Base-by-base conservation (phyloP, 2,113 vertebrate genomes). In the Eulemur rufifrons region DNA sequence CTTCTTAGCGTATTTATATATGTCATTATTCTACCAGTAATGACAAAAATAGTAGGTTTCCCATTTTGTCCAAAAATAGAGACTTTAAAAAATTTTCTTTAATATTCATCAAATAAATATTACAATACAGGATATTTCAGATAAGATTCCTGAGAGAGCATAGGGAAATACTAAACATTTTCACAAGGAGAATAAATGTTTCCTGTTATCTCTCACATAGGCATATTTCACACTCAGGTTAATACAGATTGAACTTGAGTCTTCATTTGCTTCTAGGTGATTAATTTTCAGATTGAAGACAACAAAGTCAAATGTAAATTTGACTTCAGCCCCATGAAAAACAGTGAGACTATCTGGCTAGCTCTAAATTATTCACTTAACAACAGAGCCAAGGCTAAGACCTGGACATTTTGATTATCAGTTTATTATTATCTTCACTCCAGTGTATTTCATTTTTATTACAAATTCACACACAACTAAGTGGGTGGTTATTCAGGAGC, bases 251-350 rank as follows among this genome's bases (percentile, higher is more conserved):
- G 21, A 74, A 12, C 15, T 71, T 47, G 18, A 52, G 27, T 92
- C n/a, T 71, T 95, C 32, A 74, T 71, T 78, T 95, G 47, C 6
- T 92, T 94, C 20, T 17, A 92, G 39, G 14, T 81, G 81, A 84
- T 63, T 92, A 71, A n/a, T 12, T 71, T 88, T 95, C 11, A 68
- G 12, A 82, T 27, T n/a, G 32, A 86, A 86, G 47, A 91, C 21
- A 94, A 86, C 23, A 84, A 66, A 90, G 29, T 12, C 18, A 50
- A 73, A 63, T 56, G 21, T 14, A 88, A 77, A 93, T 64, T n/a
- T 86, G 37, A 90, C 0, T 25, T 4, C 1, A 64, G 42, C 78
- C 2, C 11, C 68, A 7, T 66, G 66, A 83, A 86, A 94, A 88
- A 54, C 25, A 80, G 25, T 73, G 20, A 81, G 4, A 86, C 32